Evolutionary conservation across 2,113 vertebrate species (phyloP), one percentile per base, ranked within the genome.

Genomic region (Dinomys branickii): DNA sequence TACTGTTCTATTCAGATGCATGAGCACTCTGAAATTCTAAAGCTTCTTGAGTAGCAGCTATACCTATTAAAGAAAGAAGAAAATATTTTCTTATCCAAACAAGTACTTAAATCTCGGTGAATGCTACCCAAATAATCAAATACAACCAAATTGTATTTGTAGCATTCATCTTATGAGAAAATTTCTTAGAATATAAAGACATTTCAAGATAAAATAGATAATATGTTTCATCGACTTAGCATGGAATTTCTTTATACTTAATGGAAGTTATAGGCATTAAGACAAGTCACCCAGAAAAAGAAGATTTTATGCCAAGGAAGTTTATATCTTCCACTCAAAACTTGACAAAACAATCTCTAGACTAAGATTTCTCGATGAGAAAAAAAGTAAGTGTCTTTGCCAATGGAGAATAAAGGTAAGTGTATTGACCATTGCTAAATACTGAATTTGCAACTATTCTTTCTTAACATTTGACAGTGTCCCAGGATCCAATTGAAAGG

Each of bases 401-500:
- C 35, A 80, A 5, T 67, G 2, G 47, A 91, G 83, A 87, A 78
- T 41, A n/a, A 91, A 90, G 38, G 93, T 58, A 33, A 50, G 22
- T 78, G 8, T 67, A 22, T 87, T 77, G 35, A 17, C 20, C 38
- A 41, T 6, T 58, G 56, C 63, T 52, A 91, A 94, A 75, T 50
- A 50, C 94, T 41, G 13, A 92, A 52, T 28, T 94, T 69, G 19
- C 5, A 61, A 47, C 33, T 47, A 69, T 47, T 80, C 5, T 71
- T 90, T 92, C 58, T 94, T 82, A 95, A 54, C 41, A 93, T 82
- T 93, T 91, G 82, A 88, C 24, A 50, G 20, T 38, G 17, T 54
- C 63, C 77, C 50, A 85, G 35, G 85, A 88, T 85, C n/a, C 56
- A 85, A 85, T 89, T 59, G 58, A 59, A 59, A 26, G 58, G 22